phyloP scores from a whole-genome alignment of 2,888 invertebrate genomes.

The Vannuccia rotundouncinata region DNA sequence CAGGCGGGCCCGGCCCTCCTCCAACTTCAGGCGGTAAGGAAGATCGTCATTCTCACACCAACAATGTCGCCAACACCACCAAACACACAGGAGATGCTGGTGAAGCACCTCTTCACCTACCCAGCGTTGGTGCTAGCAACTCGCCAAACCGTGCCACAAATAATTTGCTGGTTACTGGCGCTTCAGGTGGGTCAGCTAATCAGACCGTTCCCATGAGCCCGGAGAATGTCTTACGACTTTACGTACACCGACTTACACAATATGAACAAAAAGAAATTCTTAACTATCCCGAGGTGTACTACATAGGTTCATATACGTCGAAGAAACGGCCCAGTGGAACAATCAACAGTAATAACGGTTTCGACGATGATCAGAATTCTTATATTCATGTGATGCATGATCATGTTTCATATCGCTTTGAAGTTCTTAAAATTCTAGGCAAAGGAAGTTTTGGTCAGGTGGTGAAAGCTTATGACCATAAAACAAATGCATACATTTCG shows the following conservation, averaged over 20 bases:
- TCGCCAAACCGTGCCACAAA: not conserved
- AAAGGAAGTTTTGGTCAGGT: conserved; percentile 94
- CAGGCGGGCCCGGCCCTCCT: not conserved
- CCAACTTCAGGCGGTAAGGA: not conserved
- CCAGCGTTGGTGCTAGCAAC: not conserved
- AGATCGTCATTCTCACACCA: not conserved
- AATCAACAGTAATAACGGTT: conserved; percentile 81
- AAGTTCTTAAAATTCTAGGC: conserved; percentile 89
- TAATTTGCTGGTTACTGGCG: not conserved
- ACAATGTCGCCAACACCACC: no score
- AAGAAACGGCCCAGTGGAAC: conserved; percentile 72
- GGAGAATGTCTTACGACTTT: conserved; percentile 58
- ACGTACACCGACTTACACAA: conserved; percentile 72
- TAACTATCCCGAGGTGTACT: conserved; percentile 80
- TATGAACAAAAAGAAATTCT: conserved; percentile 95
- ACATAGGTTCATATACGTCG: conserved; percentile 88
- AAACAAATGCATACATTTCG: conserved; percentile 83
- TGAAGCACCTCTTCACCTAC: not conserved
- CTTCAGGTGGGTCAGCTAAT: not conserved
- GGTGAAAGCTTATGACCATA: conserved; percentile 91
- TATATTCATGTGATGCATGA: conserved; percentile 95
- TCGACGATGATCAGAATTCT: conserved; percentile 96
- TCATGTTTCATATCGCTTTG: conserved; percentile 87
- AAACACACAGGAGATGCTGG: not conserved
- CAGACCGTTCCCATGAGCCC: conserved; percentile 41